phyloP scores from a whole-genome alignment of 2,113 vertebrate genomes.

The Bujurquina vittata region DNA sequence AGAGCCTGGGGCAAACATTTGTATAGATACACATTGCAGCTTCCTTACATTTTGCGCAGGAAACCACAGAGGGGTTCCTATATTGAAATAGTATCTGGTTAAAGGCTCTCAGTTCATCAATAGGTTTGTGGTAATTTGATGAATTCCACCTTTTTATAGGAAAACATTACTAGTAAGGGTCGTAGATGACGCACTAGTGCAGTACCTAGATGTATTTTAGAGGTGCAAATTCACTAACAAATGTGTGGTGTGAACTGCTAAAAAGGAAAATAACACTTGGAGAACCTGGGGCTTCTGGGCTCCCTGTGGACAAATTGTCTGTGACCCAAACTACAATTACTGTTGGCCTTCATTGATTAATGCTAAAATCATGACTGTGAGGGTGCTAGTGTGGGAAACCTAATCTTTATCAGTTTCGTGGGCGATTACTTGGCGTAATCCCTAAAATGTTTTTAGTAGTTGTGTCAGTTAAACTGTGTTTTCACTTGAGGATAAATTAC shows the following conservation, averaged over 20 bases:
- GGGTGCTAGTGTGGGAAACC: neutral
- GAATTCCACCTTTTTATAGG: neutral
- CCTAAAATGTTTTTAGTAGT: neutral
- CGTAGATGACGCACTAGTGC: neutral
- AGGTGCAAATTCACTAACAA: neutral
- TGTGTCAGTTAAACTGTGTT: neutral
- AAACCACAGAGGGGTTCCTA: neutral
- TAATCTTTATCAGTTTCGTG: neutral
- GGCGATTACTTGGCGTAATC: neutral
- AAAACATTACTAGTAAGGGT: neutral
- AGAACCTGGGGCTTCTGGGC: neutral
- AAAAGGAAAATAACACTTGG: neutral
- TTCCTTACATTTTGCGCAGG: constrained; percentile 1
- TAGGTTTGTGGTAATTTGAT: neutral
- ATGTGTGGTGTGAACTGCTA: constrained; percentile 2
- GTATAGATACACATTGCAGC: neutral
- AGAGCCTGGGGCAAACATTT: neutral
- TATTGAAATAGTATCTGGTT: constrained; percentile 4
- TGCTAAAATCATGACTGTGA: neutral
- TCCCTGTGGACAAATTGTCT: neutral
- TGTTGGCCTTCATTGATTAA: neutral
- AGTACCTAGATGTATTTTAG: neutral
- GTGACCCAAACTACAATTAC: neutral
- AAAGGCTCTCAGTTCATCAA: neutral
- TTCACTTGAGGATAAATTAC: neutral